Evolutionary conservation across 2,797 vertebrate species (phyloP).

Genomic region (Cetoscarus ocellatus): DNA sequence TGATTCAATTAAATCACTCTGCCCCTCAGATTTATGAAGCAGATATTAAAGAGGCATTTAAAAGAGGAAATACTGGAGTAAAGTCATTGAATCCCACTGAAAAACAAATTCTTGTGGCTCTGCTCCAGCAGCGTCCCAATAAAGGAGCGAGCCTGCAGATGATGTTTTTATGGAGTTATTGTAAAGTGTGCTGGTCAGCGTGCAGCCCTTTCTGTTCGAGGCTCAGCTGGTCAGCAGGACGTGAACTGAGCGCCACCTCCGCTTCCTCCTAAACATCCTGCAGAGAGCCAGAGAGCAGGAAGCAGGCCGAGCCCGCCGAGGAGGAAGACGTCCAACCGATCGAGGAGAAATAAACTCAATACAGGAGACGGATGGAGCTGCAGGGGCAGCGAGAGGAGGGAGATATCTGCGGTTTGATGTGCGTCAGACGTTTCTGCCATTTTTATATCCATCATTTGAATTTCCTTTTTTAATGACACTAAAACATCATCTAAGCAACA

Average conservation of each 20-base stretch:
- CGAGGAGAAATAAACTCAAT: not conserved
- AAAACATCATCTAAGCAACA: no score
- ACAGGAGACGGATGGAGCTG: not conserved
- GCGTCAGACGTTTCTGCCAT: no score
- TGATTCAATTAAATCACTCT: no score
- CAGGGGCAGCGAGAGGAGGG: not conserved
- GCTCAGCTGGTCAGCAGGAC: conserved; percentile 42
- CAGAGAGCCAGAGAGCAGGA: conserved; percentile 21
- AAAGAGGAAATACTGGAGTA: no score
- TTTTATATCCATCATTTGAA: no score
- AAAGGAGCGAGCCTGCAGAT: not conserved
- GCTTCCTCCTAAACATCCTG: conserved; percentile 70
- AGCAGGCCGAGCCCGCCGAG: conserved; percentile 1
- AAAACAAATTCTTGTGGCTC: not conserved
- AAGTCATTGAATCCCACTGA: no score
- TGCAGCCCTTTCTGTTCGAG: not conserved
- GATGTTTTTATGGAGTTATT: not conserved
- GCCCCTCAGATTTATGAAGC: no score
- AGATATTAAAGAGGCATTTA: no score
- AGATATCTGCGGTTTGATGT: not conserved
- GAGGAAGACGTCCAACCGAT: not conserved
- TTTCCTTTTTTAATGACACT: no score
- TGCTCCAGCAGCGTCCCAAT: not conserved
- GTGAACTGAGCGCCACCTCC: conserved; percentile 51
- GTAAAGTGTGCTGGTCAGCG: not conserved